Conservation (phyloP, 2,113 vertebrate species). For the Panurus biarmicus region DNA sequence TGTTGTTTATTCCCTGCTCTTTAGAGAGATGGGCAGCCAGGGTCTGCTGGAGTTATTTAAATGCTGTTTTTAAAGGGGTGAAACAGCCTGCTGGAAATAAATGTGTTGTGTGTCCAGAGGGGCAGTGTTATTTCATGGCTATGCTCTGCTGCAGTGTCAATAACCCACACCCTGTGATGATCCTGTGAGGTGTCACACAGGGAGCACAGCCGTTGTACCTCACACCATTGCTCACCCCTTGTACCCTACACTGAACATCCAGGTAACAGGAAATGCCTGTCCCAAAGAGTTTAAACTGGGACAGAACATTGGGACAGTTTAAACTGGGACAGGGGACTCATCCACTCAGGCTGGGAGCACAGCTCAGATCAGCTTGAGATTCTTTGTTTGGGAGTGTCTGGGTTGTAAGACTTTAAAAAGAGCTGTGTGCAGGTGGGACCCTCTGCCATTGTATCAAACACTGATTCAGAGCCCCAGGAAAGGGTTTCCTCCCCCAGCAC, state of each 20-base stretch:
- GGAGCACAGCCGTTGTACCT: neutral
- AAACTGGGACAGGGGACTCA: neutral
- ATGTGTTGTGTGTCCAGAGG: neutral
- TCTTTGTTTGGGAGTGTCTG: neutral
- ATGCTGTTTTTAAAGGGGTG: neutral
- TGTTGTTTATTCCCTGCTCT: neutral
- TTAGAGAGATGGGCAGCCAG: neutral
- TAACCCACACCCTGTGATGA: neutral
- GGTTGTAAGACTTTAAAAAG: neutral
- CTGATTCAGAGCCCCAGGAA: neutral
- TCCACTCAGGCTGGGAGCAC: neutral
- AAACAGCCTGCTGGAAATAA: neutral
- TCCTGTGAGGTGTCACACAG: neutral
- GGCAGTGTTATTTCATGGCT: neutral
- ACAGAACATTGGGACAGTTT: too few relatives aligned
- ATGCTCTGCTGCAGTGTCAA: neutral
- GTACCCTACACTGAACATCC: neutral
- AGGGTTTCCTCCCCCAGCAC: neutral
- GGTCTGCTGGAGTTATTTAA: neutral
- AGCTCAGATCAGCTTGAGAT: neutral
- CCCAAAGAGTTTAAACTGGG: neutral
- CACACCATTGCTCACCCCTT: neutral
- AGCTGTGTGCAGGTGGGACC: neutral
- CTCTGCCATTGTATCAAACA: fast-evolving
- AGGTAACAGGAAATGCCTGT: neutral